Evolutionary conservation across 2,797 vertebrate genomes (phyloP), one percentile per base, ranked within the genome.

Genomic region (Sebastolobus alascanus): DNA sequence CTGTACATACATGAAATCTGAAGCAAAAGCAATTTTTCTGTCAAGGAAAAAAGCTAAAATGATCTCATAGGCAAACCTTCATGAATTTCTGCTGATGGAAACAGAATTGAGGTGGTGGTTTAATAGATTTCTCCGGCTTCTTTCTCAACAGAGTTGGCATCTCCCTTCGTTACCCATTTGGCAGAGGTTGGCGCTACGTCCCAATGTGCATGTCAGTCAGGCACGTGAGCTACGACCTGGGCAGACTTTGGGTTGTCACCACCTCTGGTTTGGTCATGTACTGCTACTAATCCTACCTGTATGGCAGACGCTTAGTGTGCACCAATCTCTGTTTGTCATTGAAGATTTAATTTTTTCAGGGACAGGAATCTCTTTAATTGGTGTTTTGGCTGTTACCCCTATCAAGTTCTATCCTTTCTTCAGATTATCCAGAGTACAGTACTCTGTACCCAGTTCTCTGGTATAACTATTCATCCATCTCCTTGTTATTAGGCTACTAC

Each of bases 161-260:
- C 37, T 3, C 2, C 14, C 1, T 0, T 4, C 2, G 1, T 13
- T 12, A 1, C 11, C 43, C 20, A 4, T 0, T 6, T 2, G 83
- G 80, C 29, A 25, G 0, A 8, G 0, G 0, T 0, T 83, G 83
- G 86, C 0, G 0, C 3, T 0, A 0, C 0, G 2, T 81, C 52
- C 4, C 74, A 5, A 16, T 68, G 58, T 75, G 63, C 65, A 14
- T 35, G 37, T 0, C 20, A 18, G 11, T 67, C 31, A 25, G 6
- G 1, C 61, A 77, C 10, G 3, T 81, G 58, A 40, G 6, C 74
- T 85, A 73, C 3, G 81, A 85, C 75, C 80, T 67, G 59, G 18
- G 75, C 20, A 9, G 1, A 0, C 81, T 88, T 1, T 86, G 87
- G 87, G 31, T 33, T 0, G 59, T 78, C 11, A 77, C 66, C 52